Conservation (phyloP, 2,113 vertebrate genomes). For the Trachemys scripta region DNA sequence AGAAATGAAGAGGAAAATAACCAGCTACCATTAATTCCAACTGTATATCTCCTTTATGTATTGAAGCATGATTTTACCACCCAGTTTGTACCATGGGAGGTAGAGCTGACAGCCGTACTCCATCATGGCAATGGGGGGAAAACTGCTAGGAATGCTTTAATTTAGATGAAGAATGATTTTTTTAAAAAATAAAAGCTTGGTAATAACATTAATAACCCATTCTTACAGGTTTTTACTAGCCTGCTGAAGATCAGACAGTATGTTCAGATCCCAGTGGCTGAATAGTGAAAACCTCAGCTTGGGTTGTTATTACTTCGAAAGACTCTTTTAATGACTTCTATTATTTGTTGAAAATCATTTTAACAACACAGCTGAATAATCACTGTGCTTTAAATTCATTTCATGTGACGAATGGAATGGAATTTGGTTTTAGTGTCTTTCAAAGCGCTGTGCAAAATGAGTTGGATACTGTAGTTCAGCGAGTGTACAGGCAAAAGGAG, state of each 20-base stretch:
- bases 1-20: constrained; percentile 20
- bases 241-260: constrained; percentile 51
- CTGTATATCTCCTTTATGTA: constrained; percentile 52
- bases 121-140: constrained; percentile 47
- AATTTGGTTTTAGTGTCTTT: constrained; percentile 31
- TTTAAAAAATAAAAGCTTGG: constrained; percentile 52
- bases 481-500: neutral
- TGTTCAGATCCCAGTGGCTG: constrained; percentile 54
- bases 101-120: constrained; percentile 49
- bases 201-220: constrained; percentile 74
- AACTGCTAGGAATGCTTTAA: constrained; percentile 53
- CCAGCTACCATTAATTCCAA: constrained; percentile 19
- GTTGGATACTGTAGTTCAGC: neutral
- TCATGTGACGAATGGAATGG: constrained; percentile 54
- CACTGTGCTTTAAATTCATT: constrained; percentile 65
- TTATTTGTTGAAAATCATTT: constrained; percentile 76
- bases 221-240: constrained; percentile 62
- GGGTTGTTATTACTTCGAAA: constrained; percentile 50
- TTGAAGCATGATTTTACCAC: constrained; percentile 54
- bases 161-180: constrained; percentile 68
- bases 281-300: constrained; percentile 1
- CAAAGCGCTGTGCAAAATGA: neutral
- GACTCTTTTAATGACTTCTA: constrained; percentile 67
- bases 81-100: constrained; percentile 22
- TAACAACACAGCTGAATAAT: constrained; percentile 55